Percentiles rank a stretch among this genome's conserved stretches.
Evolutionary conservation across 2,797 vertebrate genomes (phyloP).

Genomic region (Rhinogobio ventralis): DNA sequence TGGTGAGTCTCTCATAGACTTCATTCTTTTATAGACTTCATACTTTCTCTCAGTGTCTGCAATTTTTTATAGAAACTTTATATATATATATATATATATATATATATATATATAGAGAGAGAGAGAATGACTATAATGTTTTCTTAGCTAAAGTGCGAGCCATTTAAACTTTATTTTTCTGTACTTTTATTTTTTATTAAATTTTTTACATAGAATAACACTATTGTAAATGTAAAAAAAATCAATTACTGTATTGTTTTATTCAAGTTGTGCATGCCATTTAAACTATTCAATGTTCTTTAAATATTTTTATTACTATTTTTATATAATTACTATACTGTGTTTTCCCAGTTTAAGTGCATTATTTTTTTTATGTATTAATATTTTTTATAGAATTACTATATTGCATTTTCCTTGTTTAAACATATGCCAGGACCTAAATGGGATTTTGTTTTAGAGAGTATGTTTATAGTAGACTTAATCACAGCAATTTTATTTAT

Average conservation of each 20-base stretch:
- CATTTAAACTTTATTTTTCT: no score
- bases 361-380: neutral
- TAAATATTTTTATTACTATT: neutral
- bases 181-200: no score
- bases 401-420: neutral
- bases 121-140: no score
- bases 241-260: no score
- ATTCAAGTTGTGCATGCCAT: neutral
- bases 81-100: no score
- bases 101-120: no score
- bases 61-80: neutral
- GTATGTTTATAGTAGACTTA: neutral
- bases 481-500: neutral
- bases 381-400: neutral
- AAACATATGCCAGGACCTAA: neutral
- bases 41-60: constrained; percentile 20
- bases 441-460: neutral
- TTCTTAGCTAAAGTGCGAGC: no score
- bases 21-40: neutral
- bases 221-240: no score
- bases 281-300: neutral
- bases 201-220: no score
- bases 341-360: neutral
- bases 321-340: neutral
- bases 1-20: constrained; percentile 50